Base-by-base conservation (phyloP, 2,113 vertebrate species). In the Charina bottae region DNA sequence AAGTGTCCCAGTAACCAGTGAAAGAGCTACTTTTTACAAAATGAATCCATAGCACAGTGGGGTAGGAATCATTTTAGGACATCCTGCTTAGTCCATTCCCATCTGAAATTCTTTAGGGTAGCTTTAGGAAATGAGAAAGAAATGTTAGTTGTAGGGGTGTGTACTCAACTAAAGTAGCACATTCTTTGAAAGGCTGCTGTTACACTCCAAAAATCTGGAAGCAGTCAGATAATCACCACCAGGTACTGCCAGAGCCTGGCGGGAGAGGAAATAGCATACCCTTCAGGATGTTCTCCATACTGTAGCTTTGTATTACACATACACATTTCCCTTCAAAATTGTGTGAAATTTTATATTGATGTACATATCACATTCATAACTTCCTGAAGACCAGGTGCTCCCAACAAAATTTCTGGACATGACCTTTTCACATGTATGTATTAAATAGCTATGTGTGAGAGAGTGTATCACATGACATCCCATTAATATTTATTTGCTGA, bases 41-140 rank as follows among this genome's bases (percentile, higher is more conserved):
- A 60, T 2, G 26, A 89, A 64, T 54, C 72, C 58, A 62, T 19
- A 9, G 56, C 28, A 54, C 54, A 83, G 42, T 89, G 91, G n/a
- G 68, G 91, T 56, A 89, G 56, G 46, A 92, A 72, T 92, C 87
- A 92, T 89, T 92, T 89, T 64, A 89, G 87, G 87, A 84, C 87
- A 92, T 64, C 72, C 72, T 92, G 46, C 55, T 89, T 92, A 58
- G 78, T 89, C 87, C n/a, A 19, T 92, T 92, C 91, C 7, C 91
- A 85, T 85, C 58, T 92, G 91, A 88, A 92, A 92, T 92, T 89
- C 87, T 89, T 89, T 92, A 49, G 49, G 49, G 5, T 49, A 49
- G 49, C 56, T 46, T 62, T 88, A 92, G 86, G 87, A 92, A 89
- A 92, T 92, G 72, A 92, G 78, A 56, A 92, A 92, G 86, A 84